Conservation (phyloP, 2,113 vertebrate genomes). For the Mustela nigripes region DNA sequence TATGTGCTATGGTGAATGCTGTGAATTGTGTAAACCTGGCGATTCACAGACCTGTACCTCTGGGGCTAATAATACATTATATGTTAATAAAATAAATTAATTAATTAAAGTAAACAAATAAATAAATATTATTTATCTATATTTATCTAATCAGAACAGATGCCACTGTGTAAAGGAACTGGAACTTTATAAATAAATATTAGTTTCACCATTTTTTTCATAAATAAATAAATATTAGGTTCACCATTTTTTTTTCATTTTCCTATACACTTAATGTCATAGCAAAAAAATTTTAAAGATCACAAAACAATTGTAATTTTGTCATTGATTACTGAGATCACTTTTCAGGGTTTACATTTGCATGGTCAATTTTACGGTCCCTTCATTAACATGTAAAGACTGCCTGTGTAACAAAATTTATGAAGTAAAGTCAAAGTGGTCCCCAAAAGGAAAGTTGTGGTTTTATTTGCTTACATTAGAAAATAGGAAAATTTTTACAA, state of each 20-base stretch:
- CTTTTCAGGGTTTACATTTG: background rate
- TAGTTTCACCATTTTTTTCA: too few species aligned
- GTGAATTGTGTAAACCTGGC: too few species aligned
- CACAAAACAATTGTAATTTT: background rate
- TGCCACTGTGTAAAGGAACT: too few species aligned
- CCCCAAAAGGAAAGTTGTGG: background rate
- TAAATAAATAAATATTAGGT: conserved; percentile 19
- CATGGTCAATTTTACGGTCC: background rate
- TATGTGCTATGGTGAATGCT: too few species aligned
- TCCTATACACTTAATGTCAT: background rate
- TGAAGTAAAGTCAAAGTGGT: background rate
- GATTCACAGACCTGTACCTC: too few species aligned
- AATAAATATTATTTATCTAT: too few species aligned
- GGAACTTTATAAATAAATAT: too few species aligned
- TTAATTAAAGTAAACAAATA: too few species aligned
- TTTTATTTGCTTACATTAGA: background rate
- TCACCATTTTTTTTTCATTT: background rate
- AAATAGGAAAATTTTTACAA: conserved; percentile 1
- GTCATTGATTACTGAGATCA: background rate
- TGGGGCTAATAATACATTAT: too few species aligned
- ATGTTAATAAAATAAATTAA: too few species aligned
- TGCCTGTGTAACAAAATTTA: background rate
- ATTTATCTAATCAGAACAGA: too few species aligned
- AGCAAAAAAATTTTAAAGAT: background rate
- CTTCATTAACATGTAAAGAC: background rate